phyloP scores from a whole-genome alignment of 2,888 invertebrate species.

The Agapetus fuscipes region DNA sequence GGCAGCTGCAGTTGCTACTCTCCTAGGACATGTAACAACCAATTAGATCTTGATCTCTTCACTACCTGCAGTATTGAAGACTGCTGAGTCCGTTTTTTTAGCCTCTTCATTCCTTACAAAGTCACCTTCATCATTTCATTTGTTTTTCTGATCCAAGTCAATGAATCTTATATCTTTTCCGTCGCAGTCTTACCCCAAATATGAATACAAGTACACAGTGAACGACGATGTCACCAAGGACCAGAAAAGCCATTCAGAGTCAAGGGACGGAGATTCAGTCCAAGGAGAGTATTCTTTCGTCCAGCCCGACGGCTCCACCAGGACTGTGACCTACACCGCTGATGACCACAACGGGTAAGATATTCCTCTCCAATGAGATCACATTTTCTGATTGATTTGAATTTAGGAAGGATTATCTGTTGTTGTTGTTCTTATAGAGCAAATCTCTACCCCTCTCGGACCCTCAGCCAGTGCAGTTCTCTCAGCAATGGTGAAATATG shows the following conservation, averaged over 20 bases:
- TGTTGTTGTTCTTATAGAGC: too few species aligned
- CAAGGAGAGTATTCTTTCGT: conserved; percentile 47
- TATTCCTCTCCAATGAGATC: background rate
- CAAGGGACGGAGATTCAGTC: conserved; percentile 46
- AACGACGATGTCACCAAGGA: conserved; percentile 49
- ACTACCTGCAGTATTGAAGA: background rate
- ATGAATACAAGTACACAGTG: conserved; percentile 49
- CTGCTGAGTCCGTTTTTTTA: background rate
- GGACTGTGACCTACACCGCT: conserved; percentile 48
- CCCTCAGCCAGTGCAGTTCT: too few species aligned
- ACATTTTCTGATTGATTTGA: background rate
- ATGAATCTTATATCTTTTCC: background rate
- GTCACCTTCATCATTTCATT: too few species aligned
- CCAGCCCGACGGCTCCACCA: conserved; percentile 46
- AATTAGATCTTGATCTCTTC: too few species aligned
- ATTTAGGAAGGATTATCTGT: too few species aligned
- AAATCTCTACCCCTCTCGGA: too few species aligned
- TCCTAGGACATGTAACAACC: too few species aligned
- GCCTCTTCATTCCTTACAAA: background rate
- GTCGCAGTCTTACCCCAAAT: conserved; percentile 44
- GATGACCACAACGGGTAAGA: conserved; percentile 46
- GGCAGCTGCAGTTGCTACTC: too few species aligned
- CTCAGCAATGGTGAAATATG: too few species aligned
- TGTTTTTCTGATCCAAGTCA: too few species aligned
- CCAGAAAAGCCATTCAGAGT: conserved; percentile 44